Conservation (phyloP, 2,888 invertebrate genomes). For the Piscicola geometra region DNA sequence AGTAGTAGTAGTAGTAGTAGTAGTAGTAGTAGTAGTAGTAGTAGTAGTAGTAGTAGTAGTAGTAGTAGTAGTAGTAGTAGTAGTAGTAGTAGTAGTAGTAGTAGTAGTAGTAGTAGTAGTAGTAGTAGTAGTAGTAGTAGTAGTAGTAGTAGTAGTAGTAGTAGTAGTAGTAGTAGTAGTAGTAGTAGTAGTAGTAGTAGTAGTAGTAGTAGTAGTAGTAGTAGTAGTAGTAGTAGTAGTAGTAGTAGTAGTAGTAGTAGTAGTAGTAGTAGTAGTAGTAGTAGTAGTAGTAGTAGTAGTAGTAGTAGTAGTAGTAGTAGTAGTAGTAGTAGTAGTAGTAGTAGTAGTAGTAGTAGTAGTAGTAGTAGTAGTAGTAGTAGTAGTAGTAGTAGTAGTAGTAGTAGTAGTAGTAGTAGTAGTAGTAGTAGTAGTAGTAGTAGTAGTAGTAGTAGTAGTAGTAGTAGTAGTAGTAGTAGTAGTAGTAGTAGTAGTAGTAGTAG, state of each 20-base stretch:
- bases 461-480: constrained; percentile 31
- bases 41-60: constrained; percentile 32
- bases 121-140: constrained; percentile 26
- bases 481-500: constrained; percentile 23
- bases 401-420: constrained; percentile 32
- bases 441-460: constrained; percentile 23
- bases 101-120: constrained; percentile 24
- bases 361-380: constrained; percentile 33
- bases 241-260: constrained; percentile 27
- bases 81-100: constrained; percentile 13
- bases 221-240: constrained; percentile 35
- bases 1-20: constrained; percentile 32
- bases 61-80: constrained; percentile 15
- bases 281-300: constrained; percentile 29
- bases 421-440: constrained; percentile 30
- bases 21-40: constrained; percentile 29
- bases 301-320: constrained; percentile 27
- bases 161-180: constrained; percentile 33
- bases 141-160: constrained; percentile 30
- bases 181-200: constrained; percentile 34
- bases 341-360: constrained; percentile 29
- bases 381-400: constrained; percentile 31
- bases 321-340: constrained; percentile 30
- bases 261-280: constrained; percentile 16
- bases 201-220: constrained; percentile 34